Base-by-base conservation (phyloP, 2,113 vertebrate species). In the Ammodramus savannarum region DNA sequence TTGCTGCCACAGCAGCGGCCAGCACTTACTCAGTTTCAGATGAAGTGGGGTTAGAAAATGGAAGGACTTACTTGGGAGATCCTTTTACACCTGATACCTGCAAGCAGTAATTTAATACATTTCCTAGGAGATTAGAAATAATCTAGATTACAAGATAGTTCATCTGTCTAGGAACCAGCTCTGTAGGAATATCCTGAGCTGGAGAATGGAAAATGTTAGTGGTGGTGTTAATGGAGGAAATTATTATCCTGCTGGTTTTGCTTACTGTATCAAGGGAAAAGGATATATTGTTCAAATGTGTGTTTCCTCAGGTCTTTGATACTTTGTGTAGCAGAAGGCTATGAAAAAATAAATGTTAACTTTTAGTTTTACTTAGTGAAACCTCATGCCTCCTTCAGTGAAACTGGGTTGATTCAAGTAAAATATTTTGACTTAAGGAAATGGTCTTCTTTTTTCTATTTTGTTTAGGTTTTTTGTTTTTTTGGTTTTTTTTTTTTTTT, bases 111-210 rank as follows among this genome's bases (percentile, higher is more conserved):
- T 87, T 79, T 39, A 91, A 95, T 94, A 85, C 84, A 66, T 78
- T 79, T 85, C 51, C 36, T 85, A 62, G 38, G 63, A 82, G 93
- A 85, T 82, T 57, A 89, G 89, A 76, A 94, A 92, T 95, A 92
- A 52, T 95, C 92, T 95, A 92, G 94, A 95, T 97, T 96, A 95
- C 96, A 68, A 95, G 93, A 95, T 95, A 95, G 59, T 89, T 84
- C 61, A 62, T 13, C 25, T 63, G 39, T 34, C 39, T 68, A 59
- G 83, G 34, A 83, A 66, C 11, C 48, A 93, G 65, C n/a, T 22
- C 41, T 46, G 27, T 39, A 57, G 85, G 61, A 78, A 54, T 57
- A 65, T 65, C 48, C 38, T 26, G 32, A 81, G 43, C 22, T 84
- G 67, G 75, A 86, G 69, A 91, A 44, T 93, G 85, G 93, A 91